Conservation (phyloP, 2,888 invertebrate genomes). For the Creontiades dilutus region DNA sequence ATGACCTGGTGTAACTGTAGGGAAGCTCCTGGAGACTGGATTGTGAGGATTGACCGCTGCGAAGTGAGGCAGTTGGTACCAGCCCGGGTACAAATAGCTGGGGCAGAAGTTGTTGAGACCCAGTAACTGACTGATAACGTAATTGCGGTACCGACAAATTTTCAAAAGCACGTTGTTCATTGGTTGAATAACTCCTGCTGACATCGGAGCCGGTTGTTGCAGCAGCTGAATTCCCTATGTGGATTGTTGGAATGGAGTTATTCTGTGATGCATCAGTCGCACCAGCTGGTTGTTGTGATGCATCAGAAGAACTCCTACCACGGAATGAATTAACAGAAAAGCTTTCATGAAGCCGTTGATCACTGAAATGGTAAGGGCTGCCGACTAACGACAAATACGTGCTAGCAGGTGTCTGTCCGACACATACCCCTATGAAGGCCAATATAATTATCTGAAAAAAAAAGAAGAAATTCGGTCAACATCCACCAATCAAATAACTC, state of each 20-base stretch:
- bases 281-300: not conserved
- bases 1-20: too few species aligned
- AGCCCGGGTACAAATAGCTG: too few species aligned
- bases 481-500: not conserved
- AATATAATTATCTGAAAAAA: conserved; percentile 5
- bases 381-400: not conserved
- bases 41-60: too few species aligned
- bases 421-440: not conserved
- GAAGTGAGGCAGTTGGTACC: too few species aligned
- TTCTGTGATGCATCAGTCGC: not conserved
- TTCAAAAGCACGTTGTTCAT: not conserved
- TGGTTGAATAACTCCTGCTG: too few species aligned
- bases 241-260: not conserved
- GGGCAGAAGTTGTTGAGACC: too few species aligned
- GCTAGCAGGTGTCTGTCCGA: not conserved
- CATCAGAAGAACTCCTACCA: not conserved
- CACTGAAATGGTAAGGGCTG: not conserved
- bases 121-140: too few species aligned
- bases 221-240: too few species aligned
- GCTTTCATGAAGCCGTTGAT: not conserved
- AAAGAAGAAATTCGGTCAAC: not conserved
- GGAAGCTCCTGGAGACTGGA: too few species aligned
- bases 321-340: not conserved
- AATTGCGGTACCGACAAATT: not conserved
- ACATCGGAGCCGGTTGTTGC: too few species aligned